Evolutionary conservation across 2,888 invertebrate species (phyloP).

Genomic region (Lamellibrachia columna): DNA sequence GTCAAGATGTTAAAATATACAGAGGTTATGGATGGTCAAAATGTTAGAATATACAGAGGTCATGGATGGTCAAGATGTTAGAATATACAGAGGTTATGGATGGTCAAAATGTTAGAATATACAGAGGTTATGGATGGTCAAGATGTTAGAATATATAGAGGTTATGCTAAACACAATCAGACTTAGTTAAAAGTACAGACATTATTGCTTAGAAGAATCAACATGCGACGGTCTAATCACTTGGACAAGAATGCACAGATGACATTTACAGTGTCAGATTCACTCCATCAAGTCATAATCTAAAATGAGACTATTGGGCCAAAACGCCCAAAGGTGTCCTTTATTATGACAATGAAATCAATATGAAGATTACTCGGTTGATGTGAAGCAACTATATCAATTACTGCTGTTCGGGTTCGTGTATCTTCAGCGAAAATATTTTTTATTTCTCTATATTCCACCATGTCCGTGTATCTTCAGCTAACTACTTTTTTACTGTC

Average conservation of each 20-base stretch:
- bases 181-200: too few relatives aligned
- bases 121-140: too few relatives aligned
- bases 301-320: background rate
- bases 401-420: background rate
- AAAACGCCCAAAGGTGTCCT: background rate
- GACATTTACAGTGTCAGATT: background rate
- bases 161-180: too few relatives aligned
- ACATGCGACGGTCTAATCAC: background rate
- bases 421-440: background rate
- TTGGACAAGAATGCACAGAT: background rate
- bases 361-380: background rate
- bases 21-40: too few relatives aligned
- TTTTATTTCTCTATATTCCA: background rate
- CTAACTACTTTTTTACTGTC: too few relatives aligned
- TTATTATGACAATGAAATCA: background rate
- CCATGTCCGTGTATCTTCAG: too few relatives aligned
- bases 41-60: too few relatives aligned
- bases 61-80: too few relatives aligned
- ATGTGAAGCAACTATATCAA: background rate
- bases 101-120: too few relatives aligned
- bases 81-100: too few relatives aligned
- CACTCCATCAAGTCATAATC: constrained; percentile 6
- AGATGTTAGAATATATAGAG: too few relatives aligned
- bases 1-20: too few relatives aligned
- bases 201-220: background rate